Evolutionary conservation across 2,113 vertebrate genomes (phyloP).

Genomic region (Alethe diademata): DNA sequence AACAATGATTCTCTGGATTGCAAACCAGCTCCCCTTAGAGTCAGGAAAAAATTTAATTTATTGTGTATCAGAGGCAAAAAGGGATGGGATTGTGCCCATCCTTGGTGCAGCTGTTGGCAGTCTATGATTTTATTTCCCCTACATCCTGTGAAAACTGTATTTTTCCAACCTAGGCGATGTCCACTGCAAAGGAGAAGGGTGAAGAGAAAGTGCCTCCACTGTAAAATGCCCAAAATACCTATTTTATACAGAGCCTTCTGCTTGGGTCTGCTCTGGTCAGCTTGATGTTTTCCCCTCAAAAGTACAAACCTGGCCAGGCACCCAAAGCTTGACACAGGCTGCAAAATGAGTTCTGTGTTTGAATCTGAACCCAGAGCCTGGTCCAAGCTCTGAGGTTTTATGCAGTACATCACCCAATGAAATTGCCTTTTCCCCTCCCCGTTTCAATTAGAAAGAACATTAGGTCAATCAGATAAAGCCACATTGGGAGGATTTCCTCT

Average conservation of each 20-base stretch:
- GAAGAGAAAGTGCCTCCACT: neutral
- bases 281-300: neutral
- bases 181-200: neutral
- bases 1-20: neutral
- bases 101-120: neutral
- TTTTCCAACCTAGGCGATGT: neutral
- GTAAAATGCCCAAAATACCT: neutral
- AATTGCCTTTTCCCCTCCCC: conserved; percentile 57
- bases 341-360: neutral
- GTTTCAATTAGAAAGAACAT: conserved; percentile 80
- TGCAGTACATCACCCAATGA: conserved; percentile 48
- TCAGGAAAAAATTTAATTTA: neutral
- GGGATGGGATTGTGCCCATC: neutral
- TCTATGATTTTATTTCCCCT: neutral
- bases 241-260: neutral
- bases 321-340: neutral
- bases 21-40: neutral
- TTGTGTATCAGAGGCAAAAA: neutral
- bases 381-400: conserved; percentile 18
- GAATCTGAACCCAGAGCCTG: neutral
- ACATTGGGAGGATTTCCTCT: conserved; percentile 72
- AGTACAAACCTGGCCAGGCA: neutral
- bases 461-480: conserved; percentile 75
- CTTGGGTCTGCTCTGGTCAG: neutral
- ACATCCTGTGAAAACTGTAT: neutral